These are phyloP conservation scores for Motacilla tschutschensis DNA, from an alignment of 2,113 vertebrate genomes.

Conservation along the genomic window DNA sequence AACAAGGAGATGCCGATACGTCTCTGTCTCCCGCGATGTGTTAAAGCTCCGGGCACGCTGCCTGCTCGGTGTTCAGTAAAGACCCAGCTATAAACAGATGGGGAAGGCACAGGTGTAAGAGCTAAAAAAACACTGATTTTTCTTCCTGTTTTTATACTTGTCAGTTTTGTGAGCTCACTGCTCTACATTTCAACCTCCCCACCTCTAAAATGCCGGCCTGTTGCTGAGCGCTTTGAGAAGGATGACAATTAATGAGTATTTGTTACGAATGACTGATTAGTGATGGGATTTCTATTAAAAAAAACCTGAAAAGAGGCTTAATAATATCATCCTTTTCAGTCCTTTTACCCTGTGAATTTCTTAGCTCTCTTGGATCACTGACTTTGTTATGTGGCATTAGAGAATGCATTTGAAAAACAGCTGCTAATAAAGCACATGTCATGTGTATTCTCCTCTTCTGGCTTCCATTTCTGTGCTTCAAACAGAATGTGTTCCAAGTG, in stretches of 20 bases:
- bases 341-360: not conserved
- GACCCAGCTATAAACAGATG: not conserved
- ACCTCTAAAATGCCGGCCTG: not conserved
- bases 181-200: not conserved
- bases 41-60: not conserved
- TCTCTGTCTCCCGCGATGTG: not conserved
- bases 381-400: slow-evolving; percentile 25
- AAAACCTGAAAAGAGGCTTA: slow-evolving; percentile 12
- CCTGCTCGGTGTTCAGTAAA: not conserved
- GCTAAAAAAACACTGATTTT: not conserved
- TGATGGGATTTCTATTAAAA: not conserved
- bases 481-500: not conserved
- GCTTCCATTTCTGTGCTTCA: not conserved
- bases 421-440: slow-evolving; percentile 22
- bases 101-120: not conserved
- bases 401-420: slow-evolving; percentile 14
- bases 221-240: not conserved
- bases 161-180: not conserved
- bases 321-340: not conserved
- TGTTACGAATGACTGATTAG: slow-evolving; percentile 28
- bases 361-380: not conserved
- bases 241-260: slow-evolving; percentile 28
- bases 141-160: not conserved
- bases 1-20: not conserved
- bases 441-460: not conserved